These are phyloP conservation scores for Leptopilina boulardi DNA, from an alignment of 1,140 invertebrate genomes.

Conservation along the genomic window DNA sequence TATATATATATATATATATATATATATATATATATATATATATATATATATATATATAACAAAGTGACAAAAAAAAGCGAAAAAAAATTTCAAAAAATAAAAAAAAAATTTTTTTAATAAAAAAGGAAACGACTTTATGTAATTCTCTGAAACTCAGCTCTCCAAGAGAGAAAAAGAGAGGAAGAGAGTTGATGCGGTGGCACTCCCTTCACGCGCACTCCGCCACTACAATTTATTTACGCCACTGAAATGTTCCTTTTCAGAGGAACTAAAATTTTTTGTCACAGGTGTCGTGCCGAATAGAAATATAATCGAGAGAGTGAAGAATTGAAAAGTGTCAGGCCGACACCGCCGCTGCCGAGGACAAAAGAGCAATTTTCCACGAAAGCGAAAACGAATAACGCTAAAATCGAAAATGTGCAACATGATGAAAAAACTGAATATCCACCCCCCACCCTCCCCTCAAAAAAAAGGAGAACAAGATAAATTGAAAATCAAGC, in stretches of 20 bases:
- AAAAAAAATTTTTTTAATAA: no score
- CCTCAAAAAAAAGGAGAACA: no score
- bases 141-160: neutral
- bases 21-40: no score
- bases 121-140: neutral
- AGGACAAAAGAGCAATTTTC: constrained; percentile 19
- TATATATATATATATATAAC: no score
- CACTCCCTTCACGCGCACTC: neutral
- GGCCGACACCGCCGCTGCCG: no score
- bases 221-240: neutral
- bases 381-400: neutral
- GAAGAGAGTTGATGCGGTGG: neutral
- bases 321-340: constrained; percentile 25
- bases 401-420: neutral
- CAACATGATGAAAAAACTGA: neutral
- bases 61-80: neutral
- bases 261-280: constrained; percentile 19
- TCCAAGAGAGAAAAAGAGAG: neutral
- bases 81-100: no score
- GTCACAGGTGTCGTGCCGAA: constrained; percentile 12
- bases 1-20: no score
- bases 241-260: neutral
- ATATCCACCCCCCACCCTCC: no score
- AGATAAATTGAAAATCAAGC: no score
- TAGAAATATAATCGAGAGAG: constrained; percentile 13